phyloP scores from a whole-genome alignment of 1,140 invertebrate species.

The Drosophila chauvacae region DNA sequence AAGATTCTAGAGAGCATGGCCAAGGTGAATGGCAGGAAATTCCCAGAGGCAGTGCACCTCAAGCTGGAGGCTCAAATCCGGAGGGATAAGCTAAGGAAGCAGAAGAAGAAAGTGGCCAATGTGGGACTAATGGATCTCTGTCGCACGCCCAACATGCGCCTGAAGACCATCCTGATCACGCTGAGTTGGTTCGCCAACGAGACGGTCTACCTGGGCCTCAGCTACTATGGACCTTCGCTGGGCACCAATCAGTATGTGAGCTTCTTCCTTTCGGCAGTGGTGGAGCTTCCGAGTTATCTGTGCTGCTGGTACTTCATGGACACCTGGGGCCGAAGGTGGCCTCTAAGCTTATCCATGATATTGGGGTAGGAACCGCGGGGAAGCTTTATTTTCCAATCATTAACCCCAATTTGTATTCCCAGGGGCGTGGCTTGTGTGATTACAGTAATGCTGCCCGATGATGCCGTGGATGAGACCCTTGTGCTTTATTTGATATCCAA shows the following conservation, averaged over 20 bases:
- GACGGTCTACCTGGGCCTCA: constrained; percentile 92
- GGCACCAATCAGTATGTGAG: constrained; percentile 94
- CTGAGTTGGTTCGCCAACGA: constrained; percentile 90
- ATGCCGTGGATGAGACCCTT: constrained; percentile 90
- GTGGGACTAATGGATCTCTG: constrained; percentile 90
- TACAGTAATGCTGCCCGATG: constrained; percentile 91
- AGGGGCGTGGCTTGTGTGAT: constrained; percentile 92
- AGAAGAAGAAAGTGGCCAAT: constrained; percentile 87
- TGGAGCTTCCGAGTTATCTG: constrained; percentile 94
- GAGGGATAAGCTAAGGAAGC: constrained; percentile 85
- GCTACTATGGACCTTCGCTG: constrained; percentile 93
- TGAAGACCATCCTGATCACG: constrained; percentile 89
- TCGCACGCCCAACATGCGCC: constrained; percentile 92
- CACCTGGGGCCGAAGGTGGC: constrained; percentile 92
- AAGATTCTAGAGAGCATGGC: constrained; percentile 91
- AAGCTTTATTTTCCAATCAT: background rate
- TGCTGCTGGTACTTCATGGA: constrained; percentile 94
- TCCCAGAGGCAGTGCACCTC: constrained; percentile 89
- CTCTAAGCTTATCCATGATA: constrained; percentile 92
- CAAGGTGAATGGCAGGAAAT: constrained; percentile 89
- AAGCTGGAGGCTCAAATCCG: constrained; percentile 87
- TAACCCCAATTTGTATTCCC: background rate
- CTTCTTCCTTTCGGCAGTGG: constrained; percentile 92
- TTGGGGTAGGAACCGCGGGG: constrained; percentile 79
- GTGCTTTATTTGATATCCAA: constrained; percentile 94